Base-by-base conservation (phyloP, 1,140 invertebrate species). In the Danaus plexippus region DNA sequence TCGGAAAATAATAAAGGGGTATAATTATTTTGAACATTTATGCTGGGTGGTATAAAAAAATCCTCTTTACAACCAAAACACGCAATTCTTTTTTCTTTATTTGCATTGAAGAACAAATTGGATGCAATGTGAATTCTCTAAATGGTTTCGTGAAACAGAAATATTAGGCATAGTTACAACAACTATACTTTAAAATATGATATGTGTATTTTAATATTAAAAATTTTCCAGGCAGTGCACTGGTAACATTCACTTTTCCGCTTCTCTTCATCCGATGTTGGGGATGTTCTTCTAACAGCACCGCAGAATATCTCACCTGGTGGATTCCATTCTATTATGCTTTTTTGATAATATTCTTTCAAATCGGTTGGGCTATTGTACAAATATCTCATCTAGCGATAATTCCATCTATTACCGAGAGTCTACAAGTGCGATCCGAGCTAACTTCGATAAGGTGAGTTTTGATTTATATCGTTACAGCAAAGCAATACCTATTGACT, bases 361-460 rank as follows among this genome's bases (percentile, higher is more conserved):
- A 98, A 88, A 92, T 93, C 64, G 95, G 95, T 9, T 97, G 96
- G 96, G 95, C 96, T 6, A 88, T 93, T 8, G 93, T 95, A 9
- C 96, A 98, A 88, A 96, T 97, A 63, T 94, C 95, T 8, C 96
- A 97, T 87, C 88, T 97, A 11, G 93, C 96, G 0, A 91, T 97
- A 78, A 96, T 97, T 76, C 94, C 95, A 9, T 90, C 92, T 51
- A 88, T 96, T 47, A 92, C 94, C 0, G 88, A 90, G 49, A 89
- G 90, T 61, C 75, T 91, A 41, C 82, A 91, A 61, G 90, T 93
- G 64, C 89, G 94, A 63, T 90, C 94, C 4, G 92, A 94, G 69
- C 87, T 97, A 45, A 96, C 94, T 50, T 91, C 94, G 11, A 92
- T 93, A 63, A 90, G 94, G 94, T 94, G 88, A 76, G 57, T 41